phyloP scores from a whole-genome alignment of 2,113 vertebrate genomes.

The Lates calcarifer region DNA sequence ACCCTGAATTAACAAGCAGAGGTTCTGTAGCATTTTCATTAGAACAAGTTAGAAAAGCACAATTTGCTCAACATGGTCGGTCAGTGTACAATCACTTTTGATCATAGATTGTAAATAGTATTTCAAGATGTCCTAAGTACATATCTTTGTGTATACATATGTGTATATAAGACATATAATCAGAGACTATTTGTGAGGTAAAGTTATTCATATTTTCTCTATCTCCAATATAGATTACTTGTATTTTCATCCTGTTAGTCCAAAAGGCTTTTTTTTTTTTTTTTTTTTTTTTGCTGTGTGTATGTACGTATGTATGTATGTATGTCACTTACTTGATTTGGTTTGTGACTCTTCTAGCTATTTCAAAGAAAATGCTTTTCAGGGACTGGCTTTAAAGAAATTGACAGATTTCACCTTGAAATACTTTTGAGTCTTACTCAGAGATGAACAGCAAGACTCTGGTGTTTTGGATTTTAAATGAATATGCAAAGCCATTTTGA shows the following conservation, averaged over 20 bases:
- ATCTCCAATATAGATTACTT: slow-evolving; percentile 77
- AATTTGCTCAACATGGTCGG: slow-evolving; percentile 73
- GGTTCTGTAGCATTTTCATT: slow-evolving; percentile 72
- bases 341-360: slow-evolving; percentile 69
- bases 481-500: slow-evolving; percentile 80
- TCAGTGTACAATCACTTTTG: slow-evolving; percentile 80
- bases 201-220: slow-evolving; percentile 85
- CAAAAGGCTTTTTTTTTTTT: slow-evolving; percentile 61
- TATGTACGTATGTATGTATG: slow-evolving; percentile 19
- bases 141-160: slow-evolving; percentile 84
- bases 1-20: slow-evolving; percentile 54
- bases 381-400: slow-evolving; percentile 78
- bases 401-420: slow-evolving; percentile 64
- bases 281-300: slow-evolving; percentile 6
- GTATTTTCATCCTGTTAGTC: slow-evolving; percentile 79
- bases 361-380: slow-evolving; percentile 76
- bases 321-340: slow-evolving; percentile 71
- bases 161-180: slow-evolving; percentile 84
- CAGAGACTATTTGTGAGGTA: slow-evolving; percentile 87
- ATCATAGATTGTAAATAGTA: slow-evolving; percentile 85
- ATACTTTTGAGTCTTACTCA: slow-evolving; percentile 41
- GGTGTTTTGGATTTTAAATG: slow-evolving; percentile 59
- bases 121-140: slow-evolving; percentile 82
- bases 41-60: slow-evolving; percentile 81
- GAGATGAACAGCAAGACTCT: slow-evolving; percentile 20